Percentiles rank a stretch among this genome's conserved stretches.
Conservation (phyloP, 2,113 vertebrate genomes). For the Synodontis membranacea region DNA sequence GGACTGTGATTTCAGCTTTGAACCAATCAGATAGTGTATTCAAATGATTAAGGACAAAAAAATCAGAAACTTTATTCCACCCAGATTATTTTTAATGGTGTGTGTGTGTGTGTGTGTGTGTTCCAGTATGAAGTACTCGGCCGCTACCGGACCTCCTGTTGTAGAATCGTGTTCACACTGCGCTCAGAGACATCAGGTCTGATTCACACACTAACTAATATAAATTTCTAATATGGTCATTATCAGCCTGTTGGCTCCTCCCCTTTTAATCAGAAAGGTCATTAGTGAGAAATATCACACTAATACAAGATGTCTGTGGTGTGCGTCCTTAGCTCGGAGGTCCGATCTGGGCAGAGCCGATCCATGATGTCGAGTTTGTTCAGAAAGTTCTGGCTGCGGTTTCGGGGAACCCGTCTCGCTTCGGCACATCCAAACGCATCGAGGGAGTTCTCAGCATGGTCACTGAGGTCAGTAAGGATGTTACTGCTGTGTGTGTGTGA, state of each 20-base stretch:
- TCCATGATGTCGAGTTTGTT: slow-evolving; percentile 81
- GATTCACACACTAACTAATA: not conserved
- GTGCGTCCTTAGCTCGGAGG: slow-evolving; percentile 80
- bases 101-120: slow-evolving; percentile 31
- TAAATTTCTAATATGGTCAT: not conserved
- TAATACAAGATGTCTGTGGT: not conserved
- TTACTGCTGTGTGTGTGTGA: not conserved
- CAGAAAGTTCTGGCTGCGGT: slow-evolving; percentile 76
- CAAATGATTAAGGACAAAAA: not conserved
- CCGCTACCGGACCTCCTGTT: slow-evolving; percentile 82
- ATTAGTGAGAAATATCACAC: not conserved
- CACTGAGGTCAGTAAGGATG: slow-evolving; percentile 76
- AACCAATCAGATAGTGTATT: not conserved
- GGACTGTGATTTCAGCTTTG: not conserved
- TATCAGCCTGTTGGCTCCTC: not conserved
- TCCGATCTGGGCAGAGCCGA: slow-evolving; percentile 86
- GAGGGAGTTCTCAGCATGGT: slow-evolving; percentile 85
- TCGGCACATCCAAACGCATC: slow-evolving; percentile 81
- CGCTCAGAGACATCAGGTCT: slow-evolving; percentile 84
- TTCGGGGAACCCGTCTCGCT: slow-evolving; percentile 78
- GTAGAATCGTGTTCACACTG: slow-evolving; percentile 82
- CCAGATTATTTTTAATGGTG: not conserved
- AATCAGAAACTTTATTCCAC: not conserved
- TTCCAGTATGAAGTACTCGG: slow-evolving; percentile 83
- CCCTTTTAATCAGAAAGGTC: not conserved